Evolutionary conservation across 1,140 invertebrate species (phyloP), one percentile per base, ranked within the genome.

Genomic region (Bacillus rossius): DNA sequence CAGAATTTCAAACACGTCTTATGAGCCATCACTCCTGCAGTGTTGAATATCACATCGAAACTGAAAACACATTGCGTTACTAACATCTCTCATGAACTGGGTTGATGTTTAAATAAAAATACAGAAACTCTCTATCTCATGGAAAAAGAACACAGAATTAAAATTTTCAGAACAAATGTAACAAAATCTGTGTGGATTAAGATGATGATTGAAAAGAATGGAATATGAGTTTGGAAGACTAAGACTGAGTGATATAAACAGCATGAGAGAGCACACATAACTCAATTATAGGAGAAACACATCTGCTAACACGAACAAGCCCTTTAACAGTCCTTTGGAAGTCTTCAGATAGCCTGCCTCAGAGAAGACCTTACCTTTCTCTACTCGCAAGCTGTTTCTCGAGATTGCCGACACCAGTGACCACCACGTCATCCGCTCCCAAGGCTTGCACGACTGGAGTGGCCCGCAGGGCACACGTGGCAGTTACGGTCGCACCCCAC

Each of bases 401-500:
- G 29, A 77, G 59, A 47, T 73, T 68, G 10, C 63, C 63, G 57
- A 59, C 54, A 16, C 75, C 68, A 16, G 76, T 67, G 52, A 74
- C 58, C 57, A 84, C 79, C 26, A 84, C 69, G 53, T 81, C 76
- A 41, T 79, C 73, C 10, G 79, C 79, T 20, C 81, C 82, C 8
- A 85, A 66, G 42, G 80, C 79, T 66, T 74, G 74, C 55, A 77
- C 77, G 14, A 84, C 72, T 20, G 76, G 75, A 8, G 75, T 64
- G 8, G 79, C 79, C 43, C 80, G 71, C 26, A 71, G 62, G 65
- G 71, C 76, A 61, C 83, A 83, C 14, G 80, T 77, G 1, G 79
- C 75, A 8, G 81, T 78, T 8, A 85, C 76, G 51, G 79, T 63
- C 29, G 79, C 82, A 25, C 84, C 84, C 84, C 86, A 89, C 10